Base-by-base conservation (phyloP, 2,113 vertebrate species). In the Siniperca knerii region DNA sequence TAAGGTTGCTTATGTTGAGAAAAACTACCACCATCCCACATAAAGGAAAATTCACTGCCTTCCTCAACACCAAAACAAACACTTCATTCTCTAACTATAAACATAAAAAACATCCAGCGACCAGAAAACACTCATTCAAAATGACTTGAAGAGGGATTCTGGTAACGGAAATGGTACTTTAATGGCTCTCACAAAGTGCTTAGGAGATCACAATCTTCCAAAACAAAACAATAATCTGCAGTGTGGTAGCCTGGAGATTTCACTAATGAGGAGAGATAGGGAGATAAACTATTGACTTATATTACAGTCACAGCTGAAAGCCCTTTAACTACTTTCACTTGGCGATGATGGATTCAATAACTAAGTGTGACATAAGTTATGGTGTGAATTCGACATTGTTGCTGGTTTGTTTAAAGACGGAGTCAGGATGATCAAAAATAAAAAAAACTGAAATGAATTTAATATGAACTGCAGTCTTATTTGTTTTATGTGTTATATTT, bases 161-260 rank as follows among this genome's bases (percentile, higher is more conserved):
- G 76, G 81, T 77, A 70, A 86, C 89, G 90, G 87, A 92, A 92
- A 94, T 88, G 57, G 62, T 6, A 33, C 83, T 90, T 91, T 94
- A 93, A 94, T 91, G 90, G 89, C 84, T 85, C 55, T 73, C 33
- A 25, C 84, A 83, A 86, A 93, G 87, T 84, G 77, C 89, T 93
- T 74, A 44, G 73, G 55, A 91, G 83, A 90, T 73, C 77, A 58
- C 85, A 87, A 79, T 91, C 76, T 82, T 66, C 40, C 71, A 86
- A 88, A 91, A 86, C 91, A 93, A 90, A 88, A 92, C 89, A 90
- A 92, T 93, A 90, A 91, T 77, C 48, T 72, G 62, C 75, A 64
- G 50, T 42, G 52, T 58, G 70, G 86, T 81, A 77, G 90, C 86
- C 85, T 80, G 58, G 92, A 93, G 90, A 92, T 89, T 91, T 89